Evolutionary conservation across 2,113 vertebrate genomes (phyloP).

Genomic region (Fregetta grallaria): DNA sequence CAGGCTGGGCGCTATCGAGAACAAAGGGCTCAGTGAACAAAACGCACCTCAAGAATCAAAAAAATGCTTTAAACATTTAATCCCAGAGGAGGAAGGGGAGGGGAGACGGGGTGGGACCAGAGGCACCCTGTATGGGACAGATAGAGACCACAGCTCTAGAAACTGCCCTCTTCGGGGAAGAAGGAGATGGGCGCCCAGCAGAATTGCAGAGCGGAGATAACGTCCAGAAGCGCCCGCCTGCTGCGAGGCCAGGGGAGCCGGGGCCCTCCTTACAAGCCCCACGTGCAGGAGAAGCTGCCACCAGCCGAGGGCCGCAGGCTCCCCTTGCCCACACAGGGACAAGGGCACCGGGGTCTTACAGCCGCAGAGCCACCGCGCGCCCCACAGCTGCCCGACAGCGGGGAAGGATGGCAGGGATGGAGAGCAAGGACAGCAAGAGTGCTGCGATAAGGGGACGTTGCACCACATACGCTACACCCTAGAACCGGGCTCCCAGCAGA

Average conservation of each 20-base stretch:
- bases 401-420: background rate
- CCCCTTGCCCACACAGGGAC: background rate
- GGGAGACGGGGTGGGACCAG: background rate
- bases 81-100: background rate
- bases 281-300: background rate
- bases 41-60: conserved; percentile 18
- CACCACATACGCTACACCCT: rapidly evolving
- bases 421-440: background rate
- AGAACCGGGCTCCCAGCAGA: background rate
- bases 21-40: conserved; percentile 31
- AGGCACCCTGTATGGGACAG: conserved; percentile 1
- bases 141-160: background rate
- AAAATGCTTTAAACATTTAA: conserved; percentile 7
- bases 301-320: background rate
- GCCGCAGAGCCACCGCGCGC: rapidly evolving
- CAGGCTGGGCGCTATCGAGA: background rate
- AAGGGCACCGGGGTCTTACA: rapidly evolving
- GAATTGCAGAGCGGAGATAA: background rate
- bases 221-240: rapidly evolving
- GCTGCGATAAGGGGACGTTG: rapidly evolving
- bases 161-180: rapidly evolving
- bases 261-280: background rate
- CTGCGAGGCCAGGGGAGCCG: background rate
- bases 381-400: background rate
- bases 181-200: background rate